Evolutionary conservation across 2,113 vertebrate species (phyloP), one percentile per base, ranked within the genome.

Genomic region (Tor tambroides): DNA sequence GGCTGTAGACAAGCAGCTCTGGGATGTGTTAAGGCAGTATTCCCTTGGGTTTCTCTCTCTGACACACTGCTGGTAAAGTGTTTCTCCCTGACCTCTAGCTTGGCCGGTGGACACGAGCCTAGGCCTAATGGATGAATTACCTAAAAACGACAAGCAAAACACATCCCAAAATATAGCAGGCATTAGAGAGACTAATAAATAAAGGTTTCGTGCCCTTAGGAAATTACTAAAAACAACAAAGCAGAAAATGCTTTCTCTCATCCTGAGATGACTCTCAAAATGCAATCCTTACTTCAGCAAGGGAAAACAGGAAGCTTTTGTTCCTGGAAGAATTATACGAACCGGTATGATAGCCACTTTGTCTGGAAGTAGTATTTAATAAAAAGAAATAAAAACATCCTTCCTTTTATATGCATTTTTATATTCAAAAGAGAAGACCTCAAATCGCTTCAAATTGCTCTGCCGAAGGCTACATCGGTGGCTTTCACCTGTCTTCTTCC

Each of bases 1-100:
- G 72, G 54, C 83, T 61, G 71, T 43, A 88, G 46, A 77, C 67
- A 85, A 69, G 88, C 83, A 89, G 87, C 86, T 87, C 88, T 83
- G 91, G 87, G 90, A 92, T 69, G 35, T 84, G 75, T 87, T 87
- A 82, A 82, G 83, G 84, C 84, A 80, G 78, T 65, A 85, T 84
- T 87, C 87, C 78, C 76, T 15, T 0, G 38, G 51, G 87, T 56
- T 49, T 72, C 38, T 80, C 46, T 30, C 63, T 17, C 74, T 84
- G 80, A 69, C 81, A 87, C 65, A 79, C 65, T 78, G 46, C 75
- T 77, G 78, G 81, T 84, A 67, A 84, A 72, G 35, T 56, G 61
- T 71, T 46, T 74, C 56, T 87, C 51, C n/a, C 6, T 72, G 85
- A 75, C 71, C 79, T 54, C 56, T 67, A 76, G 51, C 51, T 61